Evolutionary conservation across 1,140 invertebrate genomes (phyloP), one percentile per base, ranked within the genome.

Genomic region (Macrosteles quadrilineatus): DNA sequence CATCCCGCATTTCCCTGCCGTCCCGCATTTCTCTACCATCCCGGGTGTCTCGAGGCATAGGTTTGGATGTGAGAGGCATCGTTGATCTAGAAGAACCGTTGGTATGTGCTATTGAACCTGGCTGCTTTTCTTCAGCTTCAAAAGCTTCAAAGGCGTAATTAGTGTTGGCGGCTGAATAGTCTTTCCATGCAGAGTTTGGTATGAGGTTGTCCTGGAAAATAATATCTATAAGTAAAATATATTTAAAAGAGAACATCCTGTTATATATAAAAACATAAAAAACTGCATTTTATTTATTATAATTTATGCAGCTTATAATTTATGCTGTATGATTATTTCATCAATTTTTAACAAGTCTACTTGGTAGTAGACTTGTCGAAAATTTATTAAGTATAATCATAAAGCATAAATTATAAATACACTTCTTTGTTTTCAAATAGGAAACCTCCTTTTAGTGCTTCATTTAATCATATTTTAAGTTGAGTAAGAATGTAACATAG

Each of bases 61-160:
- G 71, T 62, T 73, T 74, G 2, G 50, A 70, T 21, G 72, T 63
- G 4, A 63, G 65, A 29, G 72, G 74, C 50, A 74, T 74, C 17
- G 72, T 75, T 2, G 73, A 74, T 2, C 72, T 68, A 14, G 69
- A 72, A 9, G 72, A 75, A 40, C 72, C 72, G 59, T 72, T 73
- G 2, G 72, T 68, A 25, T 71, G 69, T 14, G 72, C 57, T 6
- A 80, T 79, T 27, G 72, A 71, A 14, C 79, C 77, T 3, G 80
- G 80, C 11, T 81, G 78, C 75, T 92, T 91, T 75, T 92, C 90
- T 74, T 91, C 90, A n/a, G 86, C 88, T 68, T 92, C 91, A 77
- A 90, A 93, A 0, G 90, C 87, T 73, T 95, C 92, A 78, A 95
- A 95, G 0, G 91, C 92, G 79, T 94, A 94, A 80, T 95, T 95